Evolutionary conservation across 2,888 invertebrate genomes (phyloP).

Genomic region (Lottia gigantea): DNA sequence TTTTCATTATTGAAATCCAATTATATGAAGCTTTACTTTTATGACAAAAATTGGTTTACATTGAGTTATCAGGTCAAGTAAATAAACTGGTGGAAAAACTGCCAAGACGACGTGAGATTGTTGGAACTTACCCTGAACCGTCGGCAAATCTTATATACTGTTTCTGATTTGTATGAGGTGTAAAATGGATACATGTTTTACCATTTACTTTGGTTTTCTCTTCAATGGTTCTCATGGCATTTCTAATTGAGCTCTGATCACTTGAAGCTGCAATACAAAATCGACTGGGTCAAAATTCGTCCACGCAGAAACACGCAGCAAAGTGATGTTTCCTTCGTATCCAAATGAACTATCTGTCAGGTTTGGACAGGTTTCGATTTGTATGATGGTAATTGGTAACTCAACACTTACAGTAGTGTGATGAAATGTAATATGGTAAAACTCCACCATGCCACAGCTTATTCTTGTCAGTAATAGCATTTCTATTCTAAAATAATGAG

Average conservation of each 20-base stretch:
- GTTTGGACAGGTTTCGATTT: too few relatives aligned
- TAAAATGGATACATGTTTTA: slow-evolving; percentile 75
- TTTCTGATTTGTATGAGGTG: slow-evolving; percentile 72
- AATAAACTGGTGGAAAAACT: too few relatives aligned
- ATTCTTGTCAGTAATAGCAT: slow-evolving; percentile 39
- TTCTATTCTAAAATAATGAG: slow-evolving; percentile 36
- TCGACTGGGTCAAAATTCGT: too few relatives aligned
- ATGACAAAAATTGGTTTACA: too few relatives aligned
- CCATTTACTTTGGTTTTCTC: slow-evolving; percentile 59
- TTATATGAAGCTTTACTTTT: too few relatives aligned
- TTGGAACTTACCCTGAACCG: slow-evolving; percentile 20
- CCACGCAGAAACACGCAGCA: too few relatives aligned
- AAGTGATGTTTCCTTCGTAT: too few relatives aligned
- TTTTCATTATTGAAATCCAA: too few relatives aligned
- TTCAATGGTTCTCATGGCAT: slow-evolving; percentile 34
- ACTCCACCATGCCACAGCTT: slow-evolving; percentile 47
- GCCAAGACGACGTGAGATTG: too few relatives aligned
- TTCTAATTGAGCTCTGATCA: slow-evolving; percentile 23
- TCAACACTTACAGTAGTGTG: slow-evolving; percentile 33
- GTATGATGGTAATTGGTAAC: too few relatives aligned
- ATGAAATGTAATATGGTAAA: slow-evolving; percentile 45
- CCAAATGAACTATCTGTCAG: too few relatives aligned
- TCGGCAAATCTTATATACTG: slow-evolving; percentile 71
- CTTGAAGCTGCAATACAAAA: background rate
- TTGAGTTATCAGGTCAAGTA: too few relatives aligned